Evolutionary conservation across 2,113 vertebrate species (phyloP), one percentile per base, ranked within the genome.

Genomic region (Phrynosoma blainvillii): DNA sequence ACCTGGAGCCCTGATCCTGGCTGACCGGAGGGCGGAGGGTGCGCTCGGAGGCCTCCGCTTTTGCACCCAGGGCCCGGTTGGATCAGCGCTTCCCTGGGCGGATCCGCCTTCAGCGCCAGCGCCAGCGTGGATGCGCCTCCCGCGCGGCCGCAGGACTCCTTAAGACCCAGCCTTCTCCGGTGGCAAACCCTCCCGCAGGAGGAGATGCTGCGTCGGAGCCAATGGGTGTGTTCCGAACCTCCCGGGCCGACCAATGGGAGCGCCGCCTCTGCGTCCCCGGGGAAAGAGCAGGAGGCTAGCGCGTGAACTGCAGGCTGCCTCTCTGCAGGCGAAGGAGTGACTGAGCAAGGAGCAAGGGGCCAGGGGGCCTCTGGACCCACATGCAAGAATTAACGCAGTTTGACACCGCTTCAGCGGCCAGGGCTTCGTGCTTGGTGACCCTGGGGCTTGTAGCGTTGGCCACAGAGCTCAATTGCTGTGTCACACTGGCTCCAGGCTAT

Each of bases 211-310:
- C 23, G 54, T 32, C 10, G 0, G 36, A 32, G 87, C 93, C 93
- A 94, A 87, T 95, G 30, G 81, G 11, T 10, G 56, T 7, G 23
- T n/a, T 1, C 23, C 3, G 1, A 47, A 1, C 0, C 5, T 23
- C 1, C n/a, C 23, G 4, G n/a, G 10, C 36, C 21, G 14, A 23
- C 89, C 92, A 92, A 92, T 93, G 9, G 74, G 18, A 25, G 0
- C 18, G 27, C 21, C 77, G 87, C 59, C 68, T 14, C 59, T 62
- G 59, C 13, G 13, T 70, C n/a, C 87, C 62, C 62, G 74, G 56
- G 59, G 81, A 40, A 10, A 40, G 52, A 70, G 36, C 82, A 52
- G 82, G 18, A 21, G 2, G 47, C 18, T 10, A 52, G 59, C 84
- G n/a, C 88, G 84, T 86, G 88, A 82, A 76, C 71, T 56, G n/a